Percentiles rank a stretch among this genome's conserved stretches.
phyloP scores from a whole-genome alignment of 2,888 invertebrate species.

The Halocaridina rubra region DNA sequence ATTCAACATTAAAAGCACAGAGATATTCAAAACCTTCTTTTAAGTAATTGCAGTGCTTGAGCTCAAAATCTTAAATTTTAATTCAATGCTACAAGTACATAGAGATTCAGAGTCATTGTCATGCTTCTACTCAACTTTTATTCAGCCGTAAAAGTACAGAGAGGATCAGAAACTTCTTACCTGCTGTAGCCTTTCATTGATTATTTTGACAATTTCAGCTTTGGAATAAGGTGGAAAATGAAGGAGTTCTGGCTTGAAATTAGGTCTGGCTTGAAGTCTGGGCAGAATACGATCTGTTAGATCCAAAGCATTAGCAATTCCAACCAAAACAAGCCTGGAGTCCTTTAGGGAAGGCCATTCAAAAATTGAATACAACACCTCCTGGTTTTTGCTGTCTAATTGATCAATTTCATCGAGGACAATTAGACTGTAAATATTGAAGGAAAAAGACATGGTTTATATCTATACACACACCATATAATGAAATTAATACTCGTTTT shows the following conservation, averaged over 20 bases:
- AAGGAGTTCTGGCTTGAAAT: slow-evolving; percentile 73
- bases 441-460: neutral
- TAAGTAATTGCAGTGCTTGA: no score
- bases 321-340: slow-evolving; percentile 83
- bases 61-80: no score
- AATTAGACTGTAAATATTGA: slow-evolving; percentile 73
- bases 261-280: slow-evolving; percentile 78
- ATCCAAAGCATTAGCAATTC: slow-evolving; percentile 95
- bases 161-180: no score
- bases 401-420: slow-evolving; percentile 97
- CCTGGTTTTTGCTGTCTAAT: slow-evolving; percentile 80
- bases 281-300: slow-evolving; percentile 91
- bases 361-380: slow-evolving; percentile 91
- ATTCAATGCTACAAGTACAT: no score
- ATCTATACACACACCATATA: no score
- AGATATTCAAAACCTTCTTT: no score
- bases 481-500: no score
- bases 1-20: no score
- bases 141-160: no score
- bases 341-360: slow-evolving; percentile 85
- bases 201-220: slow-evolving; percentile 87
- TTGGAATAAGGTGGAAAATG: slow-evolving; percentile 94
- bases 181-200: slow-evolving; percentile 80
- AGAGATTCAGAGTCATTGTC: no score
- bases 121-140: no score